These are phyloP conservation scores for Plemyria rubiginata DNA, from an alignment of 2,888 invertebrate genomes.

Conservation along the genomic window DNA sequence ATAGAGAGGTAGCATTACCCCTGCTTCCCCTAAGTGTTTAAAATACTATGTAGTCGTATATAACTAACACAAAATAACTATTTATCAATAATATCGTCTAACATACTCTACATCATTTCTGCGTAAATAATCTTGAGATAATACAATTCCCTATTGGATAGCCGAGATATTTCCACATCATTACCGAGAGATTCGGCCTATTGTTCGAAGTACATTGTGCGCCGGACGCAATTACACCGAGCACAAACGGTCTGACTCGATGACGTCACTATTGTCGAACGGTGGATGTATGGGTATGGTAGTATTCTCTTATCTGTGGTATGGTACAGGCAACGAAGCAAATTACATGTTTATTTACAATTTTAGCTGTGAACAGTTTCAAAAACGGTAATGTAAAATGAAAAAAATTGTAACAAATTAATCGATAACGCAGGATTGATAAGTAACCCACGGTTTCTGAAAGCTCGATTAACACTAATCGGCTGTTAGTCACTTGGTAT, in stretches of 20 bases:
- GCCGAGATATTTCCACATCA: constrained; percentile 35
- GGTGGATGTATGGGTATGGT: constrained; percentile 4
- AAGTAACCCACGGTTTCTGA: no score
- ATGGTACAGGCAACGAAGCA: neutral
- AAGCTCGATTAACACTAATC: no score
- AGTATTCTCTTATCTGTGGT: no score
- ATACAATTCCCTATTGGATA: constrained; percentile 15
- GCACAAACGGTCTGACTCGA: constrained; percentile 7
- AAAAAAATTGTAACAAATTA: no score
- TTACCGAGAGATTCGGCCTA: constrained; percentile 36
- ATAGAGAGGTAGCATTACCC: no score
- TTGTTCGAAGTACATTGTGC: constrained; percentile 39
- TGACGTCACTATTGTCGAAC: constrained; percentile 2
- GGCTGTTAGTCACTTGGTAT: no score
- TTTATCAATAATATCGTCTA: neutral
- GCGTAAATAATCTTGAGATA: constrained; percentile 3
- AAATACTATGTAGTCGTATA: no score
- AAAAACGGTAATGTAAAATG: no score
- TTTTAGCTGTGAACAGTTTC: no score
- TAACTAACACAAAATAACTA: neutral
- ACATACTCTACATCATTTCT: neutral
- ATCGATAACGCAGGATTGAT: no score
- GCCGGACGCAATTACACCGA: constrained; percentile 41
- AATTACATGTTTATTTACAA: no score
- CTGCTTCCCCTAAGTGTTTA: no score